phyloP scores from a whole-genome alignment of 2,888 invertebrate species.

The Cremastinae sp. region DNA sequence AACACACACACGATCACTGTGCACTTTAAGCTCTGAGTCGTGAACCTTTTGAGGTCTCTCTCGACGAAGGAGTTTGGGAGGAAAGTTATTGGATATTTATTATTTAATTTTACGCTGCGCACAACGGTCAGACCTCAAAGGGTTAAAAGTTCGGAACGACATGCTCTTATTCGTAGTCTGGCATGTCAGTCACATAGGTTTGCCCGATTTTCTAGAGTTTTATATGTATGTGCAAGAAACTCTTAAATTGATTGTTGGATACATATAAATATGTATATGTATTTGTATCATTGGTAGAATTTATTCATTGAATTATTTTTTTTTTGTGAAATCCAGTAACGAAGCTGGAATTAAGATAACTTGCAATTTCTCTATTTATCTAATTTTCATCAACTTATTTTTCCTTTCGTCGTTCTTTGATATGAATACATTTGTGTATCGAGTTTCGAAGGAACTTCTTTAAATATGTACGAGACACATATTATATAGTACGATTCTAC shows the following conservation, averaged over 20 bases:
- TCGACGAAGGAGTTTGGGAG: background rate
- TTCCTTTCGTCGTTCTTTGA: background rate
- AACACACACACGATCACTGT: slow-evolving; percentile 61
- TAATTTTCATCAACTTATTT: background rate
- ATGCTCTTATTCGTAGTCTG: slow-evolving; percentile 56
- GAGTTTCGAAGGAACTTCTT: background rate
- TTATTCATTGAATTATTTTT: background rate
- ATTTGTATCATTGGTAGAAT: slow-evolving; percentile 21
- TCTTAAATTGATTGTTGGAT: slow-evolving; percentile 28
- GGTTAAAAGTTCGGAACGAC: slow-evolving; percentile 40
- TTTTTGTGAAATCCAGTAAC: background rate
- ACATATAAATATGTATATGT: slow-evolving; percentile 12
- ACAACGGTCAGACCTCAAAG: slow-evolving; percentile 49
- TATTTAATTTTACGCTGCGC: background rate
- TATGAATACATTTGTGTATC: slow-evolving; percentile 6
- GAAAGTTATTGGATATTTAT: background rate
- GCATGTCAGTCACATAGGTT: slow-evolving; percentile 63
- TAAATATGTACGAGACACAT: slow-evolving; percentile 18
- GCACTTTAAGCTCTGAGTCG: slow-evolving; percentile 63
- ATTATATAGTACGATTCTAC: slow-evolving; percentile 10
- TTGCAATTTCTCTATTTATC: background rate
- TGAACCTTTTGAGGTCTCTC: slow-evolving; percentile 55
- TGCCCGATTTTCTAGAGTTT: slow-evolving; percentile 52
- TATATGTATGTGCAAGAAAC: slow-evolving; percentile 52
- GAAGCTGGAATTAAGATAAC: background rate